Conservation (phyloP, 2,888 invertebrate species). For the Morinoia aosen region DNA sequence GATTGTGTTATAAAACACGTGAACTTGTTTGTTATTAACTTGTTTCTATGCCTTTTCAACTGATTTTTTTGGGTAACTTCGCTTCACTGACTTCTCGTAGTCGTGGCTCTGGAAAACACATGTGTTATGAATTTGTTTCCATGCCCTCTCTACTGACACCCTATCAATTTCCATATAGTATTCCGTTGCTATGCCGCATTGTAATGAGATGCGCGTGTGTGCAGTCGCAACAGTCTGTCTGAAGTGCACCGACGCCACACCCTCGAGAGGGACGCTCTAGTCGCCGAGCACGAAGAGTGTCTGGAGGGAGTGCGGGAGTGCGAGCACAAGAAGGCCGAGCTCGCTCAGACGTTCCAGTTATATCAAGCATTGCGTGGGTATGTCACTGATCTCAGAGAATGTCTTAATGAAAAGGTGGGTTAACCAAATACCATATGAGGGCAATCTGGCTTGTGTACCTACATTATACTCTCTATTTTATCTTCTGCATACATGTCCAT, state of each 20-base stretch:
- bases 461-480: slow-evolving; percentile 35
- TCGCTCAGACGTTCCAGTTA: slow-evolving; percentile 89
- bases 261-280: slow-evolving; percentile 75
- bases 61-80: no score
- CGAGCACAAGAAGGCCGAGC: slow-evolving; percentile 77
- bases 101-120: no score
- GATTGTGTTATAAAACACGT: no score
- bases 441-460: slow-evolving; percentile 53
- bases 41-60: no score
- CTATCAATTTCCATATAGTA: no score
- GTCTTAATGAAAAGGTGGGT: slow-evolving; percentile 93
- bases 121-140: no score
- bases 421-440: slow-evolving; percentile 54
- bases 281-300: slow-evolving; percentile 72
- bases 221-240: slow-evolving; percentile 76
- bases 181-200: neutral
- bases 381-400: slow-evolving; percentile 96
- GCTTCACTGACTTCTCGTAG: no score
- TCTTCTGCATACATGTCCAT: neutral
- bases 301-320: slow-evolving; percentile 74
- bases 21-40: no score
- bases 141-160: no score
- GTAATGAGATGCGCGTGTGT: neutral
- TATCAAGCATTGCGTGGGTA: slow-evolving; percentile 97
- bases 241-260: slow-evolving; percentile 76